Percentiles rank a stretch among this genome's conserved stretches.
Conservation (phyloP, 2,797 vertebrate genomes). For the Sphenopsis melanotis region DNA sequence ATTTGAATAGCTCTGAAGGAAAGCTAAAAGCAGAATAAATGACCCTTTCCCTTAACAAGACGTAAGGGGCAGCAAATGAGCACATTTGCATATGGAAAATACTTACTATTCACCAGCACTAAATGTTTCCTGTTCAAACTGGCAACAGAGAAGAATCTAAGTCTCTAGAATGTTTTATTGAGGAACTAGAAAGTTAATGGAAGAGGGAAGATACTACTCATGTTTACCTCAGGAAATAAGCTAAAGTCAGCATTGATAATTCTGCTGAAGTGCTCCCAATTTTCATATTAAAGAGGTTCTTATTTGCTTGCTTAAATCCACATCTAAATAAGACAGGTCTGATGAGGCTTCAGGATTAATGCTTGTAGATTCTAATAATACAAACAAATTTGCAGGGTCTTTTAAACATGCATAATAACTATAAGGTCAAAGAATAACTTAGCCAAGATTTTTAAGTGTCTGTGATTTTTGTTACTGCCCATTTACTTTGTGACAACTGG, state of each 20-base stretch:
- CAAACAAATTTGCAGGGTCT: not conserved
- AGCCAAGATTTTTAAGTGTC: not conserved
- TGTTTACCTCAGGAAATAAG: not conserved
- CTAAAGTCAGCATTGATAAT: not conserved
- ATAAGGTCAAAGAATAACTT: not conserved
- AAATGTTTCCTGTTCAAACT: slow-evolving; percentile 15
- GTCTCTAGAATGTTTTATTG: not conserved
- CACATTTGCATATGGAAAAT: slow-evolving; percentile 38
- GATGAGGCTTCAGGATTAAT: not conserved
- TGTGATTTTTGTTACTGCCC: not conserved
- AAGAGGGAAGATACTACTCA: not conserved
- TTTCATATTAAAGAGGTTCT: not conserved
- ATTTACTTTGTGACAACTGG: not conserved
- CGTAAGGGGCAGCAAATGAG: not conserved
- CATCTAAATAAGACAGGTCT: not conserved
- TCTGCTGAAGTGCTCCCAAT: not conserved
- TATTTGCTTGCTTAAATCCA: not conserved
- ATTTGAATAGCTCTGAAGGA: slow-evolving; percentile 11
- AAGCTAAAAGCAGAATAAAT: slow-evolving; percentile 25
- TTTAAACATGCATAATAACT: not conserved
- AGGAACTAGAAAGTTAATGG: not conserved
- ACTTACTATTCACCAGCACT: not conserved
- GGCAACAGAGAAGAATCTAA: not conserved
- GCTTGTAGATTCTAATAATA: not conserved
- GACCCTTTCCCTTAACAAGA: slow-evolving; percentile 2